Base-by-base conservation (phyloP, 2,888 invertebrate species). In the Polyommatus icarus region DNA sequence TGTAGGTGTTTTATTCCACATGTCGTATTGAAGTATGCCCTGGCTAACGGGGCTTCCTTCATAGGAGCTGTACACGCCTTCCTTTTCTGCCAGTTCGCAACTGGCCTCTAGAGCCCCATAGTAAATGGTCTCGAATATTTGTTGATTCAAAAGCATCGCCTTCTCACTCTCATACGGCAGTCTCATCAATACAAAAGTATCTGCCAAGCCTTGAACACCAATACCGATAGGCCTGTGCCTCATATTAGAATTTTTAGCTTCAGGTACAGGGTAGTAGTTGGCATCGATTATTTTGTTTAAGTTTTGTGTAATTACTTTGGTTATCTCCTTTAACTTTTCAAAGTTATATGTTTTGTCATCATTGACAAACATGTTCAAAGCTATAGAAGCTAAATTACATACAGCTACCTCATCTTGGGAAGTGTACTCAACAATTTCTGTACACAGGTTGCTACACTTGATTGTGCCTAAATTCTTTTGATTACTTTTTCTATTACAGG, bases 381-480 rank as follows among this genome's bases (percentile, higher is more conserved):
- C 99, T 84, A 99, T 96, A 0, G 99, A 99, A 0, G 99, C 99
- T 86, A 99, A 95, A 93, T 99, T 99, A 89, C 99, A 99, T 0
- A 99, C 99, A 7, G 99, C 99, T 54, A 99, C 96, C 95, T 99
- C 99, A 90, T 99, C 98, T 1, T 96, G 91, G 18, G 98, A 95
- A 3, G 98, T 98, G 89, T 99, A 99, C 89, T 99, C 98, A 0
- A 99, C 96, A 83, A 99, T 98, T 95, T 99, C 99, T 0, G 99
- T 99, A 88, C 99, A 99, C 59, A 99, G 94, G 90, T 99, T 99
- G 84, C 99, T 98, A 90, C 99, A 98, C 91, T 99, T 99, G 83
- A 99, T 99, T 0, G 99, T 99, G 18, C 99, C 99, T 79, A 99
- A 93, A 92, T 99, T 99, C 89, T 99, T 97, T 86, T 99, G 99